Conservation (phyloP, 2,888 invertebrate genomes). For the Ferdinandea cuprea region DNA sequence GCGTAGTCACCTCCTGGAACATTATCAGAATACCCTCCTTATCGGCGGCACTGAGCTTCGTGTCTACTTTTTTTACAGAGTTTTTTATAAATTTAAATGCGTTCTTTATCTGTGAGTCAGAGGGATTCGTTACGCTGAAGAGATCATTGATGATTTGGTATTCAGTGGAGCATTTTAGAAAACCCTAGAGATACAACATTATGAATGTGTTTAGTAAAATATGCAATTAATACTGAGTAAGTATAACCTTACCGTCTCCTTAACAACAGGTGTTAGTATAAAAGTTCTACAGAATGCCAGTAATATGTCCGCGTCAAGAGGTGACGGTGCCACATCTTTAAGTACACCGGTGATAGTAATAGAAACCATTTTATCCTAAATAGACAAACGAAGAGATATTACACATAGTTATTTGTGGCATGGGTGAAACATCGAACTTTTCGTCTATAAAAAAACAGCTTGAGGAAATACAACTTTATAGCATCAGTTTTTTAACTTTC, state of each 20-base stretch:
- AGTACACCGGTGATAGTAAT: conserved; percentile 76
- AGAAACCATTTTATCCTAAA: conserved; percentile 75
- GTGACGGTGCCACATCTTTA: conserved; percentile 75
- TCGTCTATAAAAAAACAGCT: too few relatives aligned
- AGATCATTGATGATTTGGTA: conserved; percentile 79
- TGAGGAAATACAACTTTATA: too few relatives aligned
- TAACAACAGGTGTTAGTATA: conserved; percentile 73
- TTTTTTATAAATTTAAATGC: conserved; percentile 77
- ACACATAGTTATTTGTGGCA: neutral
- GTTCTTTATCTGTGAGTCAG: conserved; percentile 75
- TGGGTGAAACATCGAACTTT: too few relatives aligned
- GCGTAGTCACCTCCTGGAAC: conserved; percentile 78
- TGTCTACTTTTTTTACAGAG: conserved; percentile 35
- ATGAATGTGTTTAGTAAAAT: neutral
- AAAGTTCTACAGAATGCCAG: conserved; percentile 77
- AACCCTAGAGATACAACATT: conserved; percentile 76
- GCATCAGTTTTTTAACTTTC: too few relatives aligned
- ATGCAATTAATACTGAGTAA: neutral
- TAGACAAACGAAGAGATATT: conserved; percentile 3
- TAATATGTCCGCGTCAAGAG: conserved; percentile 76
- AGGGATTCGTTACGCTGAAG: conserved; percentile 78
- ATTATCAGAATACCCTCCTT: conserved; percentile 79
- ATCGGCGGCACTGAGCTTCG: conserved; percentile 75
- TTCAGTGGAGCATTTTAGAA: conserved; percentile 75
- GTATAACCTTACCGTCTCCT: conserved; percentile 68